A percentile compares a stretch with the other conserved stretches of the same genome.
These are phyloP conservation scores for Brachirus orientalis DNA, from an alignment of 2,113 vertebrate species.

Conservation along the genomic window DNA sequence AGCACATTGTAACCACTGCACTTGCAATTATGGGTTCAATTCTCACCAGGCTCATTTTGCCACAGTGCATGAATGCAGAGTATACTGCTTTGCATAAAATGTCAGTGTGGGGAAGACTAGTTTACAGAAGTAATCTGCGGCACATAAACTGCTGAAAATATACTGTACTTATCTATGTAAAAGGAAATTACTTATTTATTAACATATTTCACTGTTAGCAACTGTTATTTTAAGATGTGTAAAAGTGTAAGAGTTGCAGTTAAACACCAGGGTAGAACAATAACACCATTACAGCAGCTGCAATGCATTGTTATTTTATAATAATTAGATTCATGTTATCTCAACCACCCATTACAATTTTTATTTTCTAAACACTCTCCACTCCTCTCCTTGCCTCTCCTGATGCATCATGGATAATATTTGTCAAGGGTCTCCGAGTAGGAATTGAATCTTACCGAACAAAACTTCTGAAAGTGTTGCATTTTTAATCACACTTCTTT, in stretches of 20 bases:
- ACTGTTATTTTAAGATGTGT: constrained; percentile 9
- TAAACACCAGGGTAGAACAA: background rate
- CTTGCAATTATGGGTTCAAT: constrained; percentile 68
- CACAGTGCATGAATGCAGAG: constrained; percentile 41
- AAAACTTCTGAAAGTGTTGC: background rate
- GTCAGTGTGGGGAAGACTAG: no score
- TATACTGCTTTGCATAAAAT: constrained; percentile 51
- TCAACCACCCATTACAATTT: background rate
- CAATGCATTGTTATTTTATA: background rate
- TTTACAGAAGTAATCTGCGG: constrained; percentile 33
- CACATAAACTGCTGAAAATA: constrained; percentile 17
- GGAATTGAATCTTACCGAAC: no score
- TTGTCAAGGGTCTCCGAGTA: background rate
- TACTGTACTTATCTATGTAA: background rate
- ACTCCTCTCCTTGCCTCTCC: background rate
- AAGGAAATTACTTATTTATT: constrained; percentile 10
- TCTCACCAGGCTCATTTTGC: constrained; percentile 61
- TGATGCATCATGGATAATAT: background rate
- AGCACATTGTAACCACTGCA: constrained; percentile 53
- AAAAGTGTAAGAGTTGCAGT: constrained; percentile 18
- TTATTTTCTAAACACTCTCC: background rate
- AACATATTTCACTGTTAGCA: constrained; percentile 17
- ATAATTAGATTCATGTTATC: background rate
- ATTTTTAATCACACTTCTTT: background rate
- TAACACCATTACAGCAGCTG: background rate